phyloP scores from a whole-genome alignment of 2,888 invertebrate species.

The Lasioglossum morio region DNA sequence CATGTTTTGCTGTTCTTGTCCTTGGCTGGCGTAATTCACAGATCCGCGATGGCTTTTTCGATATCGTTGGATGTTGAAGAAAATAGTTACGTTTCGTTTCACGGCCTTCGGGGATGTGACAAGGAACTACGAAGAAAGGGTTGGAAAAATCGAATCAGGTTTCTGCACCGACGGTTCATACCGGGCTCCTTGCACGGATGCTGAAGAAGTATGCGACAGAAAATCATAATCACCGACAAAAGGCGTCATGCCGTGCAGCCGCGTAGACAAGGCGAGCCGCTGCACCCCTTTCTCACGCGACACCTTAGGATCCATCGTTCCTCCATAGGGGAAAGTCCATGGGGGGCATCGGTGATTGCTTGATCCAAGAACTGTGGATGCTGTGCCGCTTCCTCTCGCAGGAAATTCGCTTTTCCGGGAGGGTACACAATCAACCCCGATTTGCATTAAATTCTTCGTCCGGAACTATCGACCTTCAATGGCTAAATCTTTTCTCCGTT shows the following conservation, averaged over 20 bases:
- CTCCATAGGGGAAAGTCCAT: slow-evolving; percentile 27
- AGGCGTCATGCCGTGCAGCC: slow-evolving; percentile 57
- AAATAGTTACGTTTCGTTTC: neutral
- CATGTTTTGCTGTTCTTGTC: slow-evolving; percentile 13
- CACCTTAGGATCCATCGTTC: slow-evolving; percentile 67
- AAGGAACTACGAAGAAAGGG: slow-evolving; percentile 40
- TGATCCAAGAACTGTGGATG: neutral
- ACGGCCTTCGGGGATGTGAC: neutral
- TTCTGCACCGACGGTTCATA: slow-evolving; percentile 47
- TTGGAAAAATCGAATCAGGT: slow-evolving; percentile 69
- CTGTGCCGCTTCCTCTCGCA: slow-evolving; percentile 15
- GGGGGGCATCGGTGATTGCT: slow-evolving; percentile 9
- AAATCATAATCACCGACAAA: slow-evolving; percentile 73
- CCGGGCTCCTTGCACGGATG: slow-evolving; percentile 38
- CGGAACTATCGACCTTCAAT: neutral
- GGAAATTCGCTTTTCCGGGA: slow-evolving; percentile 41
- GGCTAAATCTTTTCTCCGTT: neutral
- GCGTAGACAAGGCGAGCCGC: slow-evolving; percentile 60
- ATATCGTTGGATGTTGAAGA: neutral
- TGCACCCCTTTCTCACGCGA: slow-evolving; percentile 77
- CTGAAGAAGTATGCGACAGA: slow-evolving; percentile 62
- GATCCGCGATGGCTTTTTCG: slow-evolving; percentile 33
- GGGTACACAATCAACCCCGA: neutral
- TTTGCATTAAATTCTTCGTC: too few species aligned
- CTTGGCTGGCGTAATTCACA: slow-evolving; percentile 56